Evolutionary conservation across 2,797 vertebrate genomes (phyloP).

Genomic region (Buphagus erythrorhynchus): DNA sequence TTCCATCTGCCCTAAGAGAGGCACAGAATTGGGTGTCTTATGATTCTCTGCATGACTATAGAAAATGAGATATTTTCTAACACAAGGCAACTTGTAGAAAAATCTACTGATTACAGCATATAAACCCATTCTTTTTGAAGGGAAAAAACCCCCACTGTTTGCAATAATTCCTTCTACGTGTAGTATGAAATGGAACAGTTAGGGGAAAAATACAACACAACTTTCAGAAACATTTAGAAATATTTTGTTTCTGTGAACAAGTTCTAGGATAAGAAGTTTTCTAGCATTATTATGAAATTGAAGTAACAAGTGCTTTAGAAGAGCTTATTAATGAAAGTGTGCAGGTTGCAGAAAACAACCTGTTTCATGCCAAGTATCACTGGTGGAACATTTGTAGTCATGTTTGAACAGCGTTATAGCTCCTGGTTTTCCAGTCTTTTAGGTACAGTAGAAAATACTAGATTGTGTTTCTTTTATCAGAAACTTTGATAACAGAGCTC

Average conservation of each 20-base stretch:
- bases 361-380: neutral
- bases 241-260: neutral
- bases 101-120: neutral
- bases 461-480: neutral
- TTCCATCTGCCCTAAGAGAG: neutral
- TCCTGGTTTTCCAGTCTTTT: neutral
- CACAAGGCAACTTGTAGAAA: neutral
- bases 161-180: neutral
- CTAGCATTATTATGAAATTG: neutral
- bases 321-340: neutral
- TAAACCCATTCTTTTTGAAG: neutral
- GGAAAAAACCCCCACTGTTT: neutral
- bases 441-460: neutral
- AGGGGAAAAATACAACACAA: neutral
- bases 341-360: neutral
- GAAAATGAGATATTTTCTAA: neutral
- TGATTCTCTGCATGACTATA: neutral
- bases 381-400: neutral
- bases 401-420: fast-evolving
- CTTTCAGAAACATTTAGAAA: neutral
- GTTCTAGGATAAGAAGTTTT: neutral
- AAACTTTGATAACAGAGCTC: neutral
- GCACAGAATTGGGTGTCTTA: neutral
- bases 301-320: neutral
- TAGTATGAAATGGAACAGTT: neutral